Evolutionary conservation across 2,113 vertebrate species (phyloP), one percentile per base, ranked within the genome.

Genomic region (Hyperoodon ampullatus): DNA sequence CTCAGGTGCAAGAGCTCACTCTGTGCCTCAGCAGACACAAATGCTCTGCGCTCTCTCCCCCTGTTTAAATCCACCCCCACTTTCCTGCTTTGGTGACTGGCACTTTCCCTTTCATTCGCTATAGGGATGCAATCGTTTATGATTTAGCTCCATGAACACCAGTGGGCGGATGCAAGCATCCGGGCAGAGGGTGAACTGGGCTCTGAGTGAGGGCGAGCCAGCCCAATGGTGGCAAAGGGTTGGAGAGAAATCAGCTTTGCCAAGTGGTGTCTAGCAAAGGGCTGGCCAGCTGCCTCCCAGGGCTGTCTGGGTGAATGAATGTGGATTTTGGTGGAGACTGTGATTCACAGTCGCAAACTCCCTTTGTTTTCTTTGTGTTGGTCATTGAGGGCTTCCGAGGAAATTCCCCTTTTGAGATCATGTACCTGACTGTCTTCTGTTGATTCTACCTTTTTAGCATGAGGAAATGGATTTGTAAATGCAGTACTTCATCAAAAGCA

Each of bases 321-420:
- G 55, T 26, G 72, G 72, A 94, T 96, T 80, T 83, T 70, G 82
- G 93, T 93, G 87, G 83, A 70, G 78, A 82, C 68, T 66, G 75
- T 97, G 95, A 97, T 96, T 97, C 96, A 95, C 77, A 95, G 94
- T 75, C 87, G 81, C 89, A 60, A 28, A 83, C 88, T 92, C 44
- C 75, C 85, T 93, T 93, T 93, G 93, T 92, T 96, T 96, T 88
- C 71, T 75, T 93, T 82, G 77, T 53, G 53, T 74, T 80, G 97
- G 77, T 94, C 66, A 35, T 8, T 39, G 68, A 93, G 78, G 66
- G 60, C 86, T 96, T 91, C 92, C 2, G 4, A 96, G 93, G 96
- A 97, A 97, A 97, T 85, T 89, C 95, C 86, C 96, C 60, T 95
- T 71, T 65, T 63, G 75, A 95, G 84, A 58, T 30, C 68, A 23